Base-by-base conservation (phyloP, 1,140 invertebrate species). In the Helicoverpa zea region DNA sequence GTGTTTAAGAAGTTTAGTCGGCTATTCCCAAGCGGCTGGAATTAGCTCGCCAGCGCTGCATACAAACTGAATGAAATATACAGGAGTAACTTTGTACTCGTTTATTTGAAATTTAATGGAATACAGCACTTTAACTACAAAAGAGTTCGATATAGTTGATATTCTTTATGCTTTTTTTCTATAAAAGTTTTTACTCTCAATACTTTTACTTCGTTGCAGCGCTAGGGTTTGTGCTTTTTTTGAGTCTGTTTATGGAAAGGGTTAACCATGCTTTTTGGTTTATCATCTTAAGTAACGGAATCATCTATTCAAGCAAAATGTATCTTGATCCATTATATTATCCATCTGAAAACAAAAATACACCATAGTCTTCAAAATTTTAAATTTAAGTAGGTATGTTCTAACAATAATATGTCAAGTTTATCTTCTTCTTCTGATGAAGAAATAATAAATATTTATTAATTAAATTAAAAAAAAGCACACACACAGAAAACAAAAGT, bases 61-160 rank as follows among this genome's bases (percentile, higher is more conserved):
- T 59, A 75, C 73, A 47, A 59, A 75, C 43, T 75, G 16, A 61
- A 43, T 59, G 73, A 59, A 61, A 75, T 49, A 75, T 23, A 75
- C 54, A 47, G 56, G 56, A 49, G 54, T 16, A 59, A 75, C 73
- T 75, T 75, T 58, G 30, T 12, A 23, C 16, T 61, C 56, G 73
- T 75, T 75, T 56, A 74, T 52, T 56, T 54, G 70, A 54, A 35
- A 74, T 74, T 74, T 74, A 74, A 74, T 74, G 70, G 70, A 52
- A 74, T 58, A 74, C 14, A n/a, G 14, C 70, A 74, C 70, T 74
- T 58, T 74, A n/a, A 74, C 70, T n/a, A 29, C 70, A 56, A 74
- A 43, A 58, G 52, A 58, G 12, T 47, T 52, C 23, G 52, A 23
- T n/a, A 14, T 16, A n/a, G n/a, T 52, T 66, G 35, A 47, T 66